Evolutionary conservation across 2,888 invertebrate genomes (phyloP).

Genomic region (Cryptophagus acutangulus): DNA sequence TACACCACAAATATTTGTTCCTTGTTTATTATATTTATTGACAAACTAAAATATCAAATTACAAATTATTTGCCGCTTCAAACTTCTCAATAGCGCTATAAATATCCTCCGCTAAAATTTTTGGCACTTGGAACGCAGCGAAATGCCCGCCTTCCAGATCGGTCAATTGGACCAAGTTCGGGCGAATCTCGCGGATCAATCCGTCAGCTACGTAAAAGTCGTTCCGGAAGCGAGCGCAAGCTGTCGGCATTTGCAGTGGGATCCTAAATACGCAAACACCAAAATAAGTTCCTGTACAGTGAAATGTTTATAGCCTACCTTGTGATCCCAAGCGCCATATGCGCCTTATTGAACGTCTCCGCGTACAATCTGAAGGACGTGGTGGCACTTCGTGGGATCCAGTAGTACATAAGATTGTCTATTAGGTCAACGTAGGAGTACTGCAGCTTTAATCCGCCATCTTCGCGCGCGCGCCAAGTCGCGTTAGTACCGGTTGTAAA

Average conservation of each 20-base stretch:
- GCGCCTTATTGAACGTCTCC: slow-evolving; percentile 50
- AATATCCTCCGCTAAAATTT: slow-evolving; percentile 39
- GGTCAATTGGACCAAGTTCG: slow-evolving; percentile 63
- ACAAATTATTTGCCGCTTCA: slow-evolving; percentile 18
- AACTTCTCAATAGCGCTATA: slow-evolving; percentile 53
- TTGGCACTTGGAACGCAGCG: slow-evolving; percentile 8
- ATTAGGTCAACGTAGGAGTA: slow-evolving; percentile 67
- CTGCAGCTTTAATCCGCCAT: slow-evolving; percentile 63
- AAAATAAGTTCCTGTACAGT: not conserved
- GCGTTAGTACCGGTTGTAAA: slow-evolving; percentile 71
- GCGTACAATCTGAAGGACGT: slow-evolving; percentile 72
- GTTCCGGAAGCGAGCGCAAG: slow-evolving; percentile 68
- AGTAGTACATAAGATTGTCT: slow-evolving; percentile 79
- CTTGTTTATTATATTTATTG: not conserved
- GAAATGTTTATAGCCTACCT: too few species aligned
- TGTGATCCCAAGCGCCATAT: not conserved
- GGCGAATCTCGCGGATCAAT: slow-evolving; percentile 55
- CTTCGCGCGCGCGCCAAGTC: slow-evolving; percentile 48
- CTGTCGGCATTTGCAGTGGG: slow-evolving; percentile 56
- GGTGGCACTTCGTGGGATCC: slow-evolving; percentile 66
- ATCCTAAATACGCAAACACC: not conserved
- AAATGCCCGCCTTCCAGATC: slow-evolving; percentile 43
- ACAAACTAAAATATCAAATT: not conserved
- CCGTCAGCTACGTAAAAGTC: slow-evolving; percentile 60
- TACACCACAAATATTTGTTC: too few species aligned